Conservation (phyloP, 2,888 invertebrate species). For the Pterostichus niger region DNA sequence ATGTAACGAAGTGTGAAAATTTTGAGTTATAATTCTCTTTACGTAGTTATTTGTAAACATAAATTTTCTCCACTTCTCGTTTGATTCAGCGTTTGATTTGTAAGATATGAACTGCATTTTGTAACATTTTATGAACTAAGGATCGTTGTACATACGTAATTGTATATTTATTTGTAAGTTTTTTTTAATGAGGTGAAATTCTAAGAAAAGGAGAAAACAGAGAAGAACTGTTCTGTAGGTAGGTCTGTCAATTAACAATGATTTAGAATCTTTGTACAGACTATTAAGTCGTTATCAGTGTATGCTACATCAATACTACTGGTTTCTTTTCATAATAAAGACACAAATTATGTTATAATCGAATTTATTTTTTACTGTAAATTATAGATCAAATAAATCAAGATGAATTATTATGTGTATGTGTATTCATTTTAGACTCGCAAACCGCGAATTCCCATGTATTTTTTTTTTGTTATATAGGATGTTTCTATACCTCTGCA, state of each 20-base stretch:
- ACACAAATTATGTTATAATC: no score
- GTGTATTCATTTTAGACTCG: no score
- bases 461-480: no score
- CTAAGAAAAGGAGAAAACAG: not conserved
- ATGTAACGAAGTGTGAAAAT: constrained; percentile 56
- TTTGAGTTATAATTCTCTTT: constrained; percentile 28
- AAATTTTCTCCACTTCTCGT: constrained; percentile 21
- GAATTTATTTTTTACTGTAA: no score
- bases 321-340: not conserved
- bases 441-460: no score
- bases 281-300: not conserved
- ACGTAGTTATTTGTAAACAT: constrained; percentile 40
- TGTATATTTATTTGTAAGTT: no score
- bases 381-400: no score
- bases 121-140: not conserved
- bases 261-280: not conserved
- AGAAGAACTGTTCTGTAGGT: not conserved
- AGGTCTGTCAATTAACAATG: constrained; percentile 25
- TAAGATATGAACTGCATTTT: not conserved
- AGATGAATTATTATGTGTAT: no score
- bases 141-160: not conserved
- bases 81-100: not conserved
- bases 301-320: not conserved
- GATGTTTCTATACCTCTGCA: no score
- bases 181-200: not conserved